Evolutionary conservation across 2,888 invertebrate genomes (phyloP), one percentile per base, ranked within the genome.

Genomic region (Drosophila ustulata): DNA sequence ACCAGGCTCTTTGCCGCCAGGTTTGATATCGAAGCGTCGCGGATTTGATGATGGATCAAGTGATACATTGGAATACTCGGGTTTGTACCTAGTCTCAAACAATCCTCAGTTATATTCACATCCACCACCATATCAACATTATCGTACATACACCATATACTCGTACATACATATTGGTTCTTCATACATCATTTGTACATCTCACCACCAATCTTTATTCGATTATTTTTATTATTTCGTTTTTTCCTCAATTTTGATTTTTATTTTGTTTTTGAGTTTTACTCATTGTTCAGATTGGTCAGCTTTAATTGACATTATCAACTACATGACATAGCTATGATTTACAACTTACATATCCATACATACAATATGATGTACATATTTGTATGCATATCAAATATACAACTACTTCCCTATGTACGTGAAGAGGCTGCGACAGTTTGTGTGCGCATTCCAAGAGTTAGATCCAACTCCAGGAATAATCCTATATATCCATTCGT

Each of bases 61-160:
- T 92, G 97, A 97, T 93, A 96, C 96, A 94, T 96, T 96, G 96
- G 96, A 96, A 92, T 96, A 96, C 93, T 96, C 95, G 90, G 96
- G 96, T 96, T 92, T 93, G 94, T 91, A 92, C 89, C 75, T 82
- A 72, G 74, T 64, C 77, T 77, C 76, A 76, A 79, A 73, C 13
- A 69, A 62, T 74, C 58, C 78, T 78, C 76, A 76, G 68, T 59
- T 68, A 66, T 64, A 75, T 77, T 77, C 72, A 65, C 63, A 71
- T 62, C 57, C 70, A 72, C 47, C 43, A 46, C 67, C 69, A 43
- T 41, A 41, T 37, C 67, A 70, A 73, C 68, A 69, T 58, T 37
- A 49, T 71, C 75, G 67, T 73, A 78, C 78, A 77, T 68, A 77
- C 68, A 75, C 61, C 70, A 75, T 49, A 55, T 37, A 13, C 47